Evolutionary conservation across 2,797 vertebrate genomes (phyloP), one percentile per base, ranked within the genome.

Genomic region (Hirundo rustica): DNA sequence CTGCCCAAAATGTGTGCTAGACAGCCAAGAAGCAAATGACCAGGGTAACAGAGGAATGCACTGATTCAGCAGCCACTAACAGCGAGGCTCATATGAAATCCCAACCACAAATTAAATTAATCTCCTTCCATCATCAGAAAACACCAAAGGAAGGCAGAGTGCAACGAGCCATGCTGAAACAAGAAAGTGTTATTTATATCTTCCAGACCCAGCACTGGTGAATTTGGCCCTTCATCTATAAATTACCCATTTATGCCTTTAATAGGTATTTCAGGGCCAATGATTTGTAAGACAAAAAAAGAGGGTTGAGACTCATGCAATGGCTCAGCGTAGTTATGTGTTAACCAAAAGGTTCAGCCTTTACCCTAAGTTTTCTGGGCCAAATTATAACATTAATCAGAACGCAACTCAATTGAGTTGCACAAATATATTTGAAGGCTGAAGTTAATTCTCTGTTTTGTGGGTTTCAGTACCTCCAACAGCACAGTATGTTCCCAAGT

Each of bases 41-140:
- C 87, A 79, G 66, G 91, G 80, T 44, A 90, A 66, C 2, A 91
- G 68, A 93, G 92, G 95, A 96, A 96, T 93, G 93, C 82, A 85
- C 84, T 84, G 89, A 96, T 95, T 95, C 92, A 95, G 94, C 93
- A 92, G 85, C 75, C 1, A 0, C 92, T 94, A 93, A 89, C 89
- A 82, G 94, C 7, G 13, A 95, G 85, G 79, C 87, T 92, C 83
- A 70, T 64, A 82, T 57, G 77, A 94, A 95, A 94, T 78, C 89
- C 85, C 88, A 95, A 93, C 95, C 94, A 95, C 94, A 95, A 95
- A 96, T 96, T 96, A 92, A 94, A 93, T 93, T 89, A 95, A 92
- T 93, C 87, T 95, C 88, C 71, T 95, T 88, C 91, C 94, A 93
- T 87, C 95, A 88, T 85, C 80, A 92, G 81, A 94, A 95, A 97